Evolutionary conservation across 2,888 invertebrate species (phyloP).

Genomic region (Lypha dubia): DNA sequence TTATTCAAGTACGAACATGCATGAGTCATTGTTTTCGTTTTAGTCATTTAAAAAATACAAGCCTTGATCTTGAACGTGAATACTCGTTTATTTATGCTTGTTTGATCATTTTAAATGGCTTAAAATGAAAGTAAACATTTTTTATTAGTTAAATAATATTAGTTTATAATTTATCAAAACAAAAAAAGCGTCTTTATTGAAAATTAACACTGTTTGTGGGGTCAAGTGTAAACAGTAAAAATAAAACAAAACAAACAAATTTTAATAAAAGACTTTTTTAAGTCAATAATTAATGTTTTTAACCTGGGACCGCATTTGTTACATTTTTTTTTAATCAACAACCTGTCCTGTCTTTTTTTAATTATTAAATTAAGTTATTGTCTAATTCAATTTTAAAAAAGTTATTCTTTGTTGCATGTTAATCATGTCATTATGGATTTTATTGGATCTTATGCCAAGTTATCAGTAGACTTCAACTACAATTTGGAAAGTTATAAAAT

Average conservation of each 20-base stretch:
- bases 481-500: too few species aligned
- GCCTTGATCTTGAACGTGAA: conserved; percentile 39
- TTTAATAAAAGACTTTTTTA: background rate
- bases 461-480: too few species aligned
- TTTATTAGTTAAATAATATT: background rate
- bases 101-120: background rate
- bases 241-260: background rate
- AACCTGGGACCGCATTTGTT: background rate
- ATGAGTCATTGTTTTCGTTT: conserved; percentile 17
- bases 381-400: too few species aligned
- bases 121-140: background rate
- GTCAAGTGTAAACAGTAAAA: conserved; percentile 1
- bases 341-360: too few species aligned
- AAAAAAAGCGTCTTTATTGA: background rate
- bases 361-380: too few species aligned
- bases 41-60: background rate
- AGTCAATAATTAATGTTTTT: too few species aligned
- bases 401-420: too few species aligned
- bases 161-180: background rate
- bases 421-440: too few species aligned
- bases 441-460: too few species aligned
- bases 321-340: too few species aligned
- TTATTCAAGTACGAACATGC: background rate
- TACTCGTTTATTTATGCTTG: background rate
- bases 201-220: background rate